Conservation (phyloP, 1,140 invertebrate species). For the Hestina assimilis region DNA sequence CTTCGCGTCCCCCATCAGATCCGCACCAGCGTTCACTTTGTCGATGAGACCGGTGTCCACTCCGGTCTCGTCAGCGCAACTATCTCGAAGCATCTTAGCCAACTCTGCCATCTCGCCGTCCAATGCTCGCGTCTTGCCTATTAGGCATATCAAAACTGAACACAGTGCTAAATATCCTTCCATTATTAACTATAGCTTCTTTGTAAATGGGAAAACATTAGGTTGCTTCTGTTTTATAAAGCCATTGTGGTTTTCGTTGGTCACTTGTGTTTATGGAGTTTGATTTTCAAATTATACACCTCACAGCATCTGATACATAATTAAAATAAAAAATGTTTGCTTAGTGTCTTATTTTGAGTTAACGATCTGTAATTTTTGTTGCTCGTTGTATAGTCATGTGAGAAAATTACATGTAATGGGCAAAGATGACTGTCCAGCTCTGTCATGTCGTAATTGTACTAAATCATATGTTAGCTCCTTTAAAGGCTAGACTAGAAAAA, state of each 20-base stretch:
- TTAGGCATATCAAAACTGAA: slow-evolving; percentile 10
- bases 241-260: not conserved
- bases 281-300: slow-evolving; percentile 18
- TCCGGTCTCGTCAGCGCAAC: slow-evolving; percentile 52
- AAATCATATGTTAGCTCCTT: not conserved
- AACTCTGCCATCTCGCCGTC: slow-evolving; percentile 65
- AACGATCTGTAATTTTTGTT: slow-evolving; percentile 35
- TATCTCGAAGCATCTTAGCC: slow-evolving; percentile 56
- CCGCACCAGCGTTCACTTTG: slow-evolving; percentile 47
- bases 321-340: slow-evolving; percentile 40
- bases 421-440: not conserved
- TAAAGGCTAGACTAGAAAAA: too few species aligned
- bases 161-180: slow-evolving; percentile 5
- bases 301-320: slow-evolving; percentile 12
- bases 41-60: slow-evolving; percentile 49
- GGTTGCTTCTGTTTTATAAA: slow-evolving; percentile 3
- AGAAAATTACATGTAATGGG: slow-evolving; percentile 37
- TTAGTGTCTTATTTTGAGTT: slow-evolving; percentile 31
- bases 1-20: slow-evolving; percentile 46
- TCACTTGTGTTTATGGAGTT: not conserved
- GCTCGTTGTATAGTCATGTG: slow-evolving; percentile 34
- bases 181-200: slow-evolving; percentile 20
- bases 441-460: not conserved
- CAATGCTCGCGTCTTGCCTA: slow-evolving; percentile 25
- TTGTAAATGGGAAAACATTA: not conserved